Evolutionary conservation across 2,888 invertebrate species (phyloP), one percentile per base, ranked within the genome.

Genomic region (Morpho achilles): DNA sequence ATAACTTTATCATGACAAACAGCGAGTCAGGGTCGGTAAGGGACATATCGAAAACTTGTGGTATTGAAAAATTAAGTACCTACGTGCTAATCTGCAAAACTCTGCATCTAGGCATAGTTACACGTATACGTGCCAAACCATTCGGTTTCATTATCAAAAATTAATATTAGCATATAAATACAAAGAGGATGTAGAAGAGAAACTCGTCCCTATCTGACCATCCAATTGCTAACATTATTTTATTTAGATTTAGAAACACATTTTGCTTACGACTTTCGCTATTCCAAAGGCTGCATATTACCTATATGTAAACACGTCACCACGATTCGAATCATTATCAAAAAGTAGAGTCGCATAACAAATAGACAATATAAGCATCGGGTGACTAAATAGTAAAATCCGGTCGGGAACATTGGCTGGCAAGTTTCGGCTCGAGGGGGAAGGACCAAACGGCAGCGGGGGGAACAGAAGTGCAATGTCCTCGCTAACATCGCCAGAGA

Each of bases 381-480:
- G 68, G 69, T 66, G 68, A 83, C 84, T 84, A 87, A 87, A 86
- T 84, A 82, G 79, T 81, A 72, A 78, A 84, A 87, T 87, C 87
- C 87, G 87, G 87, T 84, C 76, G 78, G 74, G 67, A 73, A 76
- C 80, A 80, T 78, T 79, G 86, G 82, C 81, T 82, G 84, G 87
- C 84, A 75, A 84, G 84, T 83, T 83, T 86, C 83, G 85, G 83
- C 84, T 80, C 80, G 80, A 77, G 79, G 71, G 80, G 81, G 80
- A 77, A 83, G 85, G 84, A 83, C 81, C 78, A 82, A 80, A 76
- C 73, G 75, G 72, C 72, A 64, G 72, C 71, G 73, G 68, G 73
- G 72, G 76, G 68, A 73, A 68, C 72, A 80, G 79, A 87, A 90
- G 89, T 90, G 89, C 89, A 90, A 90, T 87, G 89, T 89, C 89